phyloP scores from a whole-genome alignment of 2,888 invertebrate species.

The Pinctada fucata region DNA sequence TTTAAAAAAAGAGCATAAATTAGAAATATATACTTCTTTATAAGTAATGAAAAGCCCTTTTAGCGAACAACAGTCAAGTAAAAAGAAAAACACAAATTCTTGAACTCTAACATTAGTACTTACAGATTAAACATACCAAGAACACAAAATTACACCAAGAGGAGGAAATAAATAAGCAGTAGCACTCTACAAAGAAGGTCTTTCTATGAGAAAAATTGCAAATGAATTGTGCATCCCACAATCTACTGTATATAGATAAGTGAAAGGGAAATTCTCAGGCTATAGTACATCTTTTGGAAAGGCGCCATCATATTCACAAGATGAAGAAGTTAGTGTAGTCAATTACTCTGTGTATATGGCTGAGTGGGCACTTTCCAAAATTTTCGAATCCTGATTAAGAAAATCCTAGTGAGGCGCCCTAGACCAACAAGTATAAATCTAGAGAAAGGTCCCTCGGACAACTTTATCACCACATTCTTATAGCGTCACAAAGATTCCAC shows the following conservation, averaged over 20 bases:
- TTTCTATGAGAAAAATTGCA: background rate
- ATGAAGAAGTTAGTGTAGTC: background rate
- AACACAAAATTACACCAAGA: background rate
- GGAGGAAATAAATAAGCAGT: background rate
- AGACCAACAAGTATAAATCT: background rate
- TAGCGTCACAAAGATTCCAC: background rate
- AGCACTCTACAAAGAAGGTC: background rate
- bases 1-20: background rate
- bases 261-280: background rate
- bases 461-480: background rate
- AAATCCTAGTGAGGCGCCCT: background rate
- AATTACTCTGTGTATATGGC: background rate
- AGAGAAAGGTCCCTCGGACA: background rate
- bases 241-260: background rate
- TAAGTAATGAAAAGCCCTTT: background rate
- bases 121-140: background rate
- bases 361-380: background rate
- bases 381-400: background rate
- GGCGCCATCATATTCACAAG: background rate
- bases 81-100: background rate
- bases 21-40: background rate
- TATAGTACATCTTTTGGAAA: background rate
- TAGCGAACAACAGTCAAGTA: background rate
- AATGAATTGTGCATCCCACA: background rate
- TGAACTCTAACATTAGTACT: background rate